A percentile compares a stretch with the other conserved stretches of the same genome.
Evolutionary conservation across 2,888 invertebrate genomes (phyloP).

Genomic region (Leucozona laternaria): DNA sequence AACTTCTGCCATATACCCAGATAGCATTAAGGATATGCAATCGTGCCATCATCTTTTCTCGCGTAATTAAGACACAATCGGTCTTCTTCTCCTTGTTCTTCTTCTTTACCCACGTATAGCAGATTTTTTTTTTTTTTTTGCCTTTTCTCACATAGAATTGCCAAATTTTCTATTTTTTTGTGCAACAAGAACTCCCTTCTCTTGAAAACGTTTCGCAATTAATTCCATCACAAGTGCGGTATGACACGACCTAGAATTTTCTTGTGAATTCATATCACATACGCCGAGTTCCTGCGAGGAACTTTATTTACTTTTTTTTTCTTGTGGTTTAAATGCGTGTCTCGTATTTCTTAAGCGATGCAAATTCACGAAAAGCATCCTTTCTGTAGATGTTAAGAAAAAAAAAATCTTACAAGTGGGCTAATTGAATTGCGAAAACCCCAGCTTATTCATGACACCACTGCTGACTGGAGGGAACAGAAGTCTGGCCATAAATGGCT

Average conservation of each 20-base stretch:
- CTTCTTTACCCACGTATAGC: not conserved
- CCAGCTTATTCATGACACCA: constrained; percentile 19
- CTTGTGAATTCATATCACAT: constrained; percentile 48
- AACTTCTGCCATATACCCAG: not conserved
- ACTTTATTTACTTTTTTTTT: not conserved
- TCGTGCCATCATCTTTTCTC: constrained; percentile 47
- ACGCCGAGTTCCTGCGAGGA: not conserved
- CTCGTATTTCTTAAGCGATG: constrained; percentile 33
- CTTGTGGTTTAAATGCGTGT: constrained; percentile 12
- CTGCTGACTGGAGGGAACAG: not conserved
- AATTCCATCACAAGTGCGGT: constrained; percentile 30
- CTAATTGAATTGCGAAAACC: constrained; percentile 59
- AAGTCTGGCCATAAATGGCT: constrained; percentile 16
- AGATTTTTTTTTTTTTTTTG: not conserved
- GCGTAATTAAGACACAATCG: constrained; percentile 59
- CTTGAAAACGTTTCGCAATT: constrained; percentile 14
- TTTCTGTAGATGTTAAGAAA: not conserved
- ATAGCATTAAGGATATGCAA: constrained; percentile 13
- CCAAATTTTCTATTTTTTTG: constrained; percentile 40
- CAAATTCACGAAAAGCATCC: constrained; percentile 45
- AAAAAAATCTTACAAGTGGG: constrained; percentile 32
- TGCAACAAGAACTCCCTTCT: not conserved
- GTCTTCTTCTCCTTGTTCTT: constrained; percentile 11
- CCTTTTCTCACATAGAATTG: constrained; percentile 8
- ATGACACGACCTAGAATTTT: constrained; percentile 13